These are phyloP conservation scores for Bombus cullumanus DNA, from an alignment of 1,140 invertebrate genomes.

Conservation along the genomic window DNA sequence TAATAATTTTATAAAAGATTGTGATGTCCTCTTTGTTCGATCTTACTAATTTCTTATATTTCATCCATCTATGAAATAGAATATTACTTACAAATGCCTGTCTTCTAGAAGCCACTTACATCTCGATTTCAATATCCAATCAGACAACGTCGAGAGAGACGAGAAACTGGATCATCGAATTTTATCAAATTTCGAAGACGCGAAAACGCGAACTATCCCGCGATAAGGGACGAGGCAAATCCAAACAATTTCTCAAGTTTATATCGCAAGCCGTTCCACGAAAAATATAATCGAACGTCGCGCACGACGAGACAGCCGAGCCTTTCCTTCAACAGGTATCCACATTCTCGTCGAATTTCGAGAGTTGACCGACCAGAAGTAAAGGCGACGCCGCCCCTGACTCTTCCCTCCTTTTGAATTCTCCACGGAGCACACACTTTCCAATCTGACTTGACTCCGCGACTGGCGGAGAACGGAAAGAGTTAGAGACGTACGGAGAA, in stretches of 20 bases:
- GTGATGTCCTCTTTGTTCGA: background rate
- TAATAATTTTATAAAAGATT: too few relatives aligned
- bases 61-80: too few relatives aligned
- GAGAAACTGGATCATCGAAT: background rate
- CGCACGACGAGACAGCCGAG: slow-evolving; percentile 23
- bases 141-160: background rate
- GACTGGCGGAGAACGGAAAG: slow-evolving; percentile 26
- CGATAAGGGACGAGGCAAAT: background rate
- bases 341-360: slow-evolving; percentile 43
- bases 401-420: slow-evolving; percentile 65
- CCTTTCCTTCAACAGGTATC: slow-evolving; percentile 66
- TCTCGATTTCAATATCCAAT: background rate
- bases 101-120: background rate
- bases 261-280: background rate
- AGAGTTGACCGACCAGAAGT: slow-evolving; percentile 43
- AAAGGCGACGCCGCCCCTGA: slow-evolving; percentile 24
- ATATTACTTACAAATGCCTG: too few relatives aligned
- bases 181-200: background rate
- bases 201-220: background rate
- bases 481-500: background rate
- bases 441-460: slow-evolving; percentile 74
- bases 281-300: slow-evolving; percentile 34
- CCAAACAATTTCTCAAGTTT: background rate
- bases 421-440: slow-evolving; percentile 74
- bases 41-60: background rate